Conservation (phyloP, 2,888 invertebrate species). For the Eilema sororculum region DNA sequence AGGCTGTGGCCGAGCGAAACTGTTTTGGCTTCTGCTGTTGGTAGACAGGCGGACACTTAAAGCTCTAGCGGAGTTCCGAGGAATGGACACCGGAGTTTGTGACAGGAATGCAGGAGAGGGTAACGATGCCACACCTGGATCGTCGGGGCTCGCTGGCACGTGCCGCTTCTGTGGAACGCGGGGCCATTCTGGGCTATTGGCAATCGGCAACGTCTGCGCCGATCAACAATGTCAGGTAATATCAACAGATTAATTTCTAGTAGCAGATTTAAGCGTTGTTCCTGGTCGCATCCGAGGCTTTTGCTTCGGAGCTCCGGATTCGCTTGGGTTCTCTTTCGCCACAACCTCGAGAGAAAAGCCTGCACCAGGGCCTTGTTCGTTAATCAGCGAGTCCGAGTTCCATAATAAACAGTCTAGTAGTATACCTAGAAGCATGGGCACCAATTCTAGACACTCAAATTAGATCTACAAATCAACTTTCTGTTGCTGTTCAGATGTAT, state of each 20-base stretch:
- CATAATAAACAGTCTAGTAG: no score
- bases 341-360: no score
- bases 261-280: not conserved
- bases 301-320: no score
- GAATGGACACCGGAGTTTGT: conserved; percentile 78
- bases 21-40: conserved; percentile 97
- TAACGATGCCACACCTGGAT: conserved; percentile 49
- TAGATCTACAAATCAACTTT: no score
- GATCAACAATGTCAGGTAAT: conserved; percentile 96
- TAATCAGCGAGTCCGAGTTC: no score
- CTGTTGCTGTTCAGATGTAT: no score
- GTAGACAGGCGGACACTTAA: conserved; percentile 98
- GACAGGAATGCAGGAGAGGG: conserved; percentile 52
- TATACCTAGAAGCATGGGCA: no score
- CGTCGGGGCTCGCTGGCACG: conserved; percentile 88
- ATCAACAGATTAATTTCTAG: conserved; percentile 12
- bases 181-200: conserved; percentile 93
- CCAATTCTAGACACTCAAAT: no score
- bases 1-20: conserved; percentile 97
- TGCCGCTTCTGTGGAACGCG: conserved; percentile 97
- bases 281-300: no score
- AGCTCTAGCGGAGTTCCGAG: conserved; percentile 95
- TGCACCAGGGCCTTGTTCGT: no score
- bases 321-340: no score
- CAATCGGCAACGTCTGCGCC: conserved; percentile 97